Percentiles rank a stretch among this genome's conserved stretches.
These are phyloP conservation scores for Drosophila tsacasi DNA, from an alignment of 1,140 invertebrate genomes.

Conservation along the genomic window DNA sequence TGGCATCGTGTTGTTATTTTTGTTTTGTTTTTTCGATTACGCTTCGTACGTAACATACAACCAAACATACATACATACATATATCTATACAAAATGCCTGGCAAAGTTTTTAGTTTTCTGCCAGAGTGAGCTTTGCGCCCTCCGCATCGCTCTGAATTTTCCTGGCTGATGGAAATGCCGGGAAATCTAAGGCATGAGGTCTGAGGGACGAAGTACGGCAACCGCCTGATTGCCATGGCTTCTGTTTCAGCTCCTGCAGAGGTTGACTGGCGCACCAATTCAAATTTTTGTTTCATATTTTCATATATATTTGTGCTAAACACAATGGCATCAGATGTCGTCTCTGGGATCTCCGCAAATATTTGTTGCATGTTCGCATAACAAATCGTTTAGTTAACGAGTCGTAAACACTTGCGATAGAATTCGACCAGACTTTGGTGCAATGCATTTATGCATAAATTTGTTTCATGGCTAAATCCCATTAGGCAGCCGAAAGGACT, in stretches of 20 bases:
- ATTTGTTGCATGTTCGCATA: slow-evolving; percentile 18
- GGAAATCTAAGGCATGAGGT: slow-evolving; percentile 22
- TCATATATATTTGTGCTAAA: slow-evolving; percentile 41
- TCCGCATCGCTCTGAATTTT: slow-evolving; percentile 6
- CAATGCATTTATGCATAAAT: slow-evolving; percentile 36
- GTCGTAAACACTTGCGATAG: slow-evolving; percentile 46
- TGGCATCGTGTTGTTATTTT: slow-evolving; percentile 43
- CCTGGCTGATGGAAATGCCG: slow-evolving; percentile 23
- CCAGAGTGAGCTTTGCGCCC: slow-evolving; percentile 15
- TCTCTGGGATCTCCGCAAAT: slow-evolving; percentile 34
- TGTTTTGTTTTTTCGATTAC: slow-evolving; percentile 52
- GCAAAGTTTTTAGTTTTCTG: slow-evolving; percentile 53
- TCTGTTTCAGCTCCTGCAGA: slow-evolving; percentile 35
- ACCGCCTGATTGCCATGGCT: slow-evolving; percentile 37
- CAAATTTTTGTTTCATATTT: slow-evolving; percentile 40
- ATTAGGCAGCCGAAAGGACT: slow-evolving; percentile 11
- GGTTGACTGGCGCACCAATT: slow-evolving; percentile 36
- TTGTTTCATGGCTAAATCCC: slow-evolving; percentile 25
- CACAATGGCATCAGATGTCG: slow-evolving; percentile 46
- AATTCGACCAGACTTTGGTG: slow-evolving; percentile 30
- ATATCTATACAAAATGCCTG: slow-evolving; percentile 44
- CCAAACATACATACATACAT: slow-evolving; percentile 3
- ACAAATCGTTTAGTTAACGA: slow-evolving; percentile 49
- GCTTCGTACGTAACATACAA: slow-evolving; percentile 17
- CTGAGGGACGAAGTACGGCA: not conserved